A percentile compares a stretch with the other conserved stretches of the same genome.
phyloP scores from a whole-genome alignment of 1,140 invertebrate genomes.

The roundworm (Caenorhabditis elegans) region DNA sequence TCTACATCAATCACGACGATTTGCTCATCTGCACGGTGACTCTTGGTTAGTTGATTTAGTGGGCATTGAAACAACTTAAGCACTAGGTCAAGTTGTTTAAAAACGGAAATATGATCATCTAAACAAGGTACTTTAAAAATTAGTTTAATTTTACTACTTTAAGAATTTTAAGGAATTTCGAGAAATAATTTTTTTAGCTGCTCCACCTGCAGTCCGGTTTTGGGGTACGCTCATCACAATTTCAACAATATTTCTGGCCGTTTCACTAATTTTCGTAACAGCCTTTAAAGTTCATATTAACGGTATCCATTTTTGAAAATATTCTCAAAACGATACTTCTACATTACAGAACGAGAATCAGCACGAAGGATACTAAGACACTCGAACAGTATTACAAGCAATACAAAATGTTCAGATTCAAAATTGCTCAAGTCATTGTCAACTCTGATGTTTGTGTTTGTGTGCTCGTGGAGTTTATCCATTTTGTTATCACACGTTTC shows the following conservation, averaged over 20 bases:
- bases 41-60: neutral
- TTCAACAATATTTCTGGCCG: neutral
- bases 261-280: neutral
- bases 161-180: no score
- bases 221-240: neutral
- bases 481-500: neutral
- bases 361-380: neutral
- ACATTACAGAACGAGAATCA: neutral
- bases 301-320: neutral
- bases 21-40: neutral
- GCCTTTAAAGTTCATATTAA: neutral
- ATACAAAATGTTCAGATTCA: neutral
- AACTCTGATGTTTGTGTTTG: neutral
- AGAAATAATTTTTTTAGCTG: no score
- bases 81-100: neutral
- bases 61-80: neutral
- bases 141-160: no score
- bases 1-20: conserved; percentile 1
- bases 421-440: neutral
- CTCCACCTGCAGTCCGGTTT: neutral
- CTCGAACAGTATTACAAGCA: neutral
- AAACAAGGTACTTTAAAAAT: no score
- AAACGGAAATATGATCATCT: neutral
- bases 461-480: neutral
- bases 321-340: neutral